Evolutionary conservation across 2,797 vertebrate species (phyloP).

Genomic region (Sorex maritimensis): DNA sequence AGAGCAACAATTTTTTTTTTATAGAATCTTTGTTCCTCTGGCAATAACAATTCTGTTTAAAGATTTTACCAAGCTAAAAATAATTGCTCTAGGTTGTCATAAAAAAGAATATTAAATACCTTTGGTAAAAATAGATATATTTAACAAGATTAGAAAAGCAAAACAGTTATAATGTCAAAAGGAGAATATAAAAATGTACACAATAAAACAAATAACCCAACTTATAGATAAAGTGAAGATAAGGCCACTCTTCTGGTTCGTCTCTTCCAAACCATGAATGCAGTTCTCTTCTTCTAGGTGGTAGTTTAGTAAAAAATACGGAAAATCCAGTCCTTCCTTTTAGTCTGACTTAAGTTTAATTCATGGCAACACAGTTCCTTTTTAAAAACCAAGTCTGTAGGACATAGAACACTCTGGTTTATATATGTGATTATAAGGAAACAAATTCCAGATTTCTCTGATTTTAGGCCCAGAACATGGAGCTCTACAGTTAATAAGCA

Average conservation of each 20-base stretch:
- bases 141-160: conserved; percentile 94
- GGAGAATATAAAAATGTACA: conserved; percentile 94
- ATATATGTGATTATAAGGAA: conserved; percentile 82
- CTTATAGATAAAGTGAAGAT: conserved; percentile 86
- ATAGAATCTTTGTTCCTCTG: conserved; percentile 85
- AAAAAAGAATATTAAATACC: conserved; percentile 94
- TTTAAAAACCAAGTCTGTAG: conserved; percentile 85
- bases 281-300: conserved; percentile 89
- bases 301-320: conserved; percentile 80
- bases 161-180: conserved; percentile 92
- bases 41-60: conserved; percentile 89
- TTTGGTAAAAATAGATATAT: conserved; percentile 95
- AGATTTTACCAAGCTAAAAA: conserved; percentile 91
- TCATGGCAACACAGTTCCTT: conserved; percentile 83
- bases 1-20: conserved; percentile 82
- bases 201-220: conserved; percentile 90
- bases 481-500: conserved; percentile 84
- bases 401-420: conserved; percentile 84
- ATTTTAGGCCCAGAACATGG: conserved; percentile 85
- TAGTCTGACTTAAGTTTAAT: conserved; percentile 84
- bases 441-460: conserved; percentile 87
- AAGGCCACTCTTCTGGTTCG: conserved; percentile 86
- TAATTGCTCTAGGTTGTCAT: conserved; percentile 91
- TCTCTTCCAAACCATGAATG: conserved; percentile 86
- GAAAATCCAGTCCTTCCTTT: conserved; percentile 89